Conservation (phyloP, 1,140 invertebrate species). For the Drosophila fuyamai region DNA sequence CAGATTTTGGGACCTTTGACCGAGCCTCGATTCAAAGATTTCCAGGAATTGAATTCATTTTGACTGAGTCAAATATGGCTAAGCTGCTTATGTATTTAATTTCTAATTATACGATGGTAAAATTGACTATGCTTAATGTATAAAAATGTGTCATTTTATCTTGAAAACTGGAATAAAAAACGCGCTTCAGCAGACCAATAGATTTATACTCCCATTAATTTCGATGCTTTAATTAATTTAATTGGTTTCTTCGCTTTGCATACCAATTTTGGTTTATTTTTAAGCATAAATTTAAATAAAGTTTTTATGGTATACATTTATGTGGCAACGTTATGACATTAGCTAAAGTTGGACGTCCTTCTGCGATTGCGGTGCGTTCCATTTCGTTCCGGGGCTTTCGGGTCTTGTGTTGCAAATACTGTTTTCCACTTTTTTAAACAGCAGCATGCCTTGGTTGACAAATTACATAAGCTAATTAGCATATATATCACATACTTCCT, state of each 20-base stretch:
- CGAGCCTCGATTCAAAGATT: too few species aligned
- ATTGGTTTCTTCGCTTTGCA: slow-evolving; percentile 50
- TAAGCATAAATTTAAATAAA: slow-evolving; percentile 56
- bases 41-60: too few species aligned
- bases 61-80: too few species aligned
- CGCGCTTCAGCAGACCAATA: too few species aligned
- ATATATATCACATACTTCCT: slow-evolving; percentile 53
- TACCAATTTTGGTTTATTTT: slow-evolving; percentile 60
- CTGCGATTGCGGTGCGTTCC: slow-evolving; percentile 1
- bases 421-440: slow-evolving; percentile 27
- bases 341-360: slow-evolving; percentile 38
- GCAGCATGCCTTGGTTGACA: slow-evolving; percentile 37
- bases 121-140: too few species aligned
- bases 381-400: slow-evolving; percentile 7
- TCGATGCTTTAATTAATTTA: slow-evolving; percentile 19
- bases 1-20: neutral
- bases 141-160: too few species aligned
- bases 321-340: slow-evolving; percentile 63
- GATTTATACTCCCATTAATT: slow-evolving; percentile 1
- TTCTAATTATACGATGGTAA: too few species aligned
- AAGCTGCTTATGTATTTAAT: too few species aligned
- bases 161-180: too few species aligned
- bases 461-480: slow-evolving; percentile 52
- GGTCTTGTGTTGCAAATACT: slow-evolving; percentile 48
- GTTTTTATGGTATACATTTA: slow-evolving; percentile 58